Percentiles rank a stretch among this genome's conserved stretches.
phyloP scores from a whole-genome alignment of 2,797 vertebrate genomes.

The Chelonia mydas region DNA sequence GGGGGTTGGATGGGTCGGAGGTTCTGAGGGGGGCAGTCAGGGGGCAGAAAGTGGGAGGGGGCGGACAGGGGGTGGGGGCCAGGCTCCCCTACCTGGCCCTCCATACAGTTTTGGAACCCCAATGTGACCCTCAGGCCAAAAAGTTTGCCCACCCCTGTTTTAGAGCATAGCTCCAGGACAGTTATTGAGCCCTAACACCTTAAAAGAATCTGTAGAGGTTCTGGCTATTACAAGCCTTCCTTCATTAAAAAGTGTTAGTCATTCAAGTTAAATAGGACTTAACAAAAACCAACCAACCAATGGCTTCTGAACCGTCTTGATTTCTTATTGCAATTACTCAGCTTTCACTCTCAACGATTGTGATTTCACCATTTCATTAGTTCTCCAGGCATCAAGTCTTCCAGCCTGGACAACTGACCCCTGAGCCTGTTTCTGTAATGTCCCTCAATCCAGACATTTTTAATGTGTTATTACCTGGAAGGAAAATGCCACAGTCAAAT shows the following conservation, averaged over 20 bases:
- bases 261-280: not conserved
- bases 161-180: not conserved
- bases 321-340: not conserved
- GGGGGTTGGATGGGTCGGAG: too few species aligned
- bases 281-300: not conserved
- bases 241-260: not conserved
- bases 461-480: not conserved
- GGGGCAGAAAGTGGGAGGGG: too few species aligned
- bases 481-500: not conserved
- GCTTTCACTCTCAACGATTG: not conserved
- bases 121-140: too few species aligned
- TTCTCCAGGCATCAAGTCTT: not conserved
- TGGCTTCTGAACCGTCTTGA: not conserved
- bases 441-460: not conserved
- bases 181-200: not conserved
- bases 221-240: not conserved
- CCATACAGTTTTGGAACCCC: too few species aligned
- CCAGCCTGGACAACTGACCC: not conserved
- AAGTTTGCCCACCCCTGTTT: not conserved
- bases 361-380: not conserved
- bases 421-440: not conserved
- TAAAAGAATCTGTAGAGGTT: not conserved
- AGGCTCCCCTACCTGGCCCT: too few species aligned
- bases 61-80: too few species aligned
- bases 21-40: too few species aligned